These are phyloP conservation scores for Leucophenga montana DNA, from an alignment of 2,888 invertebrate species.

Conservation along the genomic window DNA sequence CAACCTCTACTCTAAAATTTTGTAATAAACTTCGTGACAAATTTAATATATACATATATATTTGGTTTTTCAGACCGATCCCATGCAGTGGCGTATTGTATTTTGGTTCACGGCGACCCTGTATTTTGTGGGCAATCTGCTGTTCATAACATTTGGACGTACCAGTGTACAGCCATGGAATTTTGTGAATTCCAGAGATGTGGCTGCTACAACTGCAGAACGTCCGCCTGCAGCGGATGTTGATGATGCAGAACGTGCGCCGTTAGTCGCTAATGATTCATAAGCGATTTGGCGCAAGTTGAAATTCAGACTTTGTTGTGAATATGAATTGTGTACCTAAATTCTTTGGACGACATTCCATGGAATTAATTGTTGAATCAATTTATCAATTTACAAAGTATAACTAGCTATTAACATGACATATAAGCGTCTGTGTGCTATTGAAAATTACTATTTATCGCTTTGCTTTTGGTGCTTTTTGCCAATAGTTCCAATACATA, in stretches of 20 bases:
- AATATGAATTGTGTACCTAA: constrained; percentile 57
- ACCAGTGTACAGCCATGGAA: constrained; percentile 82
- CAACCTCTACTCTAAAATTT: too few species aligned
- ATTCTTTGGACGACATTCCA: constrained; percentile 40
- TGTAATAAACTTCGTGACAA: neutral
- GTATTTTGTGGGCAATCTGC: constrained; percentile 80
- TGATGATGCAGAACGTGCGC: constrained; percentile 43
- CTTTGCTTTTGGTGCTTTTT: constrained; percentile 14
- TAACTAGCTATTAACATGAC: constrained; percentile 25
- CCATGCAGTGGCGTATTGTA: constrained; percentile 81
- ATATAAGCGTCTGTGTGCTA: neutral
- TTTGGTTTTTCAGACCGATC: constrained; percentile 75
- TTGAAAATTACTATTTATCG: too few species aligned
- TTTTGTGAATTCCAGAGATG: constrained; percentile 65
- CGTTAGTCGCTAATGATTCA: constrained; percentile 44
- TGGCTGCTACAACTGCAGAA: neutral
- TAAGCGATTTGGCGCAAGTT: constrained; percentile 37
- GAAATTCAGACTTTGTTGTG: constrained; percentile 21
- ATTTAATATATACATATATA: neutral
- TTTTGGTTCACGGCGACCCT: constrained; percentile 83
- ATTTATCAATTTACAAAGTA: neutral
- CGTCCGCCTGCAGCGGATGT: neutral
- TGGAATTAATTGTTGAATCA: constrained; percentile 49
- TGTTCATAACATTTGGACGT: constrained; percentile 81
- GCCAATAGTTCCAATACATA: neutral